A percentile compares a stretch with the other conserved stretches of the same genome.
Conservation (phyloP, 1,140 invertebrate species). For the Brachionus calyciflorus region DNA sequence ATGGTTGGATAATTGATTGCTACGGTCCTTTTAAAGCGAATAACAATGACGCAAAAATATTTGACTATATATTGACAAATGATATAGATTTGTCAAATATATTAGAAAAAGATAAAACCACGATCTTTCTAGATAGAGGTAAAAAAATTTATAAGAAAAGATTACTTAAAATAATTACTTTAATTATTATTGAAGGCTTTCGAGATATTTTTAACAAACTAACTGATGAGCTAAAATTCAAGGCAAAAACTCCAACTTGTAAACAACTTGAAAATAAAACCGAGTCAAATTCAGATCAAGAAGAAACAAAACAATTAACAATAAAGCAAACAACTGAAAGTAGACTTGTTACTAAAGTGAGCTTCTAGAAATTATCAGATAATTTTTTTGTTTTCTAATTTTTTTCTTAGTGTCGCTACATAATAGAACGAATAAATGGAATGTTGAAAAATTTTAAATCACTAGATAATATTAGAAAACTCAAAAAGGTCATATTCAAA, state of each 20-base stretch:
- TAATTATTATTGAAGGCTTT: not conserved
- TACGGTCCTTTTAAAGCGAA: slow-evolving; percentile 15
- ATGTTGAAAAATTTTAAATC: too few relatives aligned
- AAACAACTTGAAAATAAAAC: not conserved
- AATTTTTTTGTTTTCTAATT: too few relatives aligned
- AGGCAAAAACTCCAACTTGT: not conserved
- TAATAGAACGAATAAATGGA: too few relatives aligned
- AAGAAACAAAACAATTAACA: not conserved
- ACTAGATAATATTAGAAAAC: too few relatives aligned
- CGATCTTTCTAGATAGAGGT: not conserved
- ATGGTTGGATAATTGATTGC: slow-evolving; percentile 8
- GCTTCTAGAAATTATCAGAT: too few relatives aligned
- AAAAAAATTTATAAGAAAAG: not conserved
- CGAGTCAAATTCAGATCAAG: not conserved
- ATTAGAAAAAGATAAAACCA: not conserved
- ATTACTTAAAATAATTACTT: not conserved
- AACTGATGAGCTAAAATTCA: not conserved
- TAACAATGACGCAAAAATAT: slow-evolving; percentile 4
- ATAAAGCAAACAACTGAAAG: not conserved
- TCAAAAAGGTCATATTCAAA: too few relatives aligned
- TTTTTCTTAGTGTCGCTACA: too few relatives aligned
- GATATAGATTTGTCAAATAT: not conserved
- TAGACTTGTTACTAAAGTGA: slow-evolving; percentile 8
- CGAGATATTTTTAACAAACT: not conserved
- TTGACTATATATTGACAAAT: not conserved